Evolutionary conservation across 1,140 invertebrate species (phyloP).

Genomic region (Apis laboriosa): DNA sequence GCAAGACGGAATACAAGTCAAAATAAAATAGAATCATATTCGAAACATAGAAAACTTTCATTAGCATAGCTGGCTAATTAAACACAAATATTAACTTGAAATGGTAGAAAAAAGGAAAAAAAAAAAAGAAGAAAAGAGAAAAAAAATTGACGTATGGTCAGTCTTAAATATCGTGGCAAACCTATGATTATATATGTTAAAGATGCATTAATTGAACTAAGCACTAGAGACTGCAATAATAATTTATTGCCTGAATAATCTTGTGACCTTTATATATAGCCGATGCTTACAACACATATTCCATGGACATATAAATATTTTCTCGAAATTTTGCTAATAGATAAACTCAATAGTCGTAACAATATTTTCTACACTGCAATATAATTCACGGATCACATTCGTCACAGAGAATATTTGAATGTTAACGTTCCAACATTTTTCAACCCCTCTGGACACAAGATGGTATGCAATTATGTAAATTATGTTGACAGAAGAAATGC

Average conservation of each 20-base stretch:
- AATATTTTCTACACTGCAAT: background rate
- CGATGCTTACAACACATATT: background rate
- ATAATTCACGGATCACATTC: background rate
- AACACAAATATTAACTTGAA: background rate
- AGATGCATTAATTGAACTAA: background rate
- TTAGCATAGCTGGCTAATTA: background rate
- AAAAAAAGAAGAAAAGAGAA: no score
- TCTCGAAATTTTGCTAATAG: slow-evolving; percentile 2
- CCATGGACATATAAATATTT: background rate
- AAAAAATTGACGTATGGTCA: background rate
- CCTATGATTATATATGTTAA: background rate
- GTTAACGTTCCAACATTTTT: background rate
- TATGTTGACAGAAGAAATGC: background rate
- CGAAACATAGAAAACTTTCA: no score
- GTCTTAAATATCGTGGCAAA: background rate
- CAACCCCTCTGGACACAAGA: background rate
- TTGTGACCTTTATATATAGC: background rate
- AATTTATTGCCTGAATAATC: background rate
- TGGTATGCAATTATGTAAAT: background rate
- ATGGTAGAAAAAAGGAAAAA: background rate
- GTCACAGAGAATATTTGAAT: background rate
- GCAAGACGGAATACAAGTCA: no score
- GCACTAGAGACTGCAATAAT: background rate
- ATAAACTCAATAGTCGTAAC: background rate
- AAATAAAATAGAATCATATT: no score